A percentile compares a stretch with the other conserved stretches of the same genome.
phyloP scores from a whole-genome alignment of 2,888 invertebrate genomes.

The Andrena chrysosceles region DNA sequence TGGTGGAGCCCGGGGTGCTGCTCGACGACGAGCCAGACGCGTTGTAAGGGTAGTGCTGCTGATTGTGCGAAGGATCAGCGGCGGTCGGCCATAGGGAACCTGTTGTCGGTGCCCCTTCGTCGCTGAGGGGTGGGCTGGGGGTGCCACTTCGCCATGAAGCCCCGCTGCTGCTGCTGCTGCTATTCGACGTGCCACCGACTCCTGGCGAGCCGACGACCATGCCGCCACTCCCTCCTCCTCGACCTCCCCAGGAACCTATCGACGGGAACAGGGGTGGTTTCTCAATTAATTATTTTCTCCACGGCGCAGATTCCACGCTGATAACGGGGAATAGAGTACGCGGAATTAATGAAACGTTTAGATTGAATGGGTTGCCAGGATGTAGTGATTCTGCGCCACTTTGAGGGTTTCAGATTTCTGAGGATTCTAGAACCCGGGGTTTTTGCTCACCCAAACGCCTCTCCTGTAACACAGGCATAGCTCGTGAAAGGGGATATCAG shows the following conservation, averaged over 20 bases:
- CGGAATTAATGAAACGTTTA: no score
- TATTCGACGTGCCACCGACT: slow-evolving; percentile 86
- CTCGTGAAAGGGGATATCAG: no score
- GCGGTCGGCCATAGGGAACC: slow-evolving; percentile 79
- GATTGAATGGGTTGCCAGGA: no score
- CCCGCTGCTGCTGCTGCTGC: slow-evolving; percentile 88
- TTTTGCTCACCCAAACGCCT: no score
- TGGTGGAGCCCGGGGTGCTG: slow-evolving; percentile 81
- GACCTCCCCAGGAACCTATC: slow-evolving; percentile 81
- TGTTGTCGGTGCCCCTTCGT: slow-evolving; percentile 87
- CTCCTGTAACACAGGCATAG: no score
- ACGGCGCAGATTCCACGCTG: background rate
- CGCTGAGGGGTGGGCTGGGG: slow-evolving; percentile 93
- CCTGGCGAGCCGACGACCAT: slow-evolving; percentile 80
- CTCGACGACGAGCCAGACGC: slow-evolving; percentile 79
- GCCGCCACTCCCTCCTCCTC: slow-evolving; percentile 79
- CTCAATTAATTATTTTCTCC: slow-evolving; percentile 29
- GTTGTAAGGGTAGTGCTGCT: slow-evolving; percentile 74
- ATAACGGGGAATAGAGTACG: no score
- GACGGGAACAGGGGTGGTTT: background rate
- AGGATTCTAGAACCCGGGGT: no score
- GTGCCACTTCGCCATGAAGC: slow-evolving; percentile 93
- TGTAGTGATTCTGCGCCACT: no score
- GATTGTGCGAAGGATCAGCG: slow-evolving; percentile 73
- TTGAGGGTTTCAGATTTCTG: no score